Percentiles rank a stretch among this genome's conserved stretches.
Evolutionary conservation across 2,797 vertebrate species (phyloP).

Genomic region (Sparidentex hasta): DNA sequence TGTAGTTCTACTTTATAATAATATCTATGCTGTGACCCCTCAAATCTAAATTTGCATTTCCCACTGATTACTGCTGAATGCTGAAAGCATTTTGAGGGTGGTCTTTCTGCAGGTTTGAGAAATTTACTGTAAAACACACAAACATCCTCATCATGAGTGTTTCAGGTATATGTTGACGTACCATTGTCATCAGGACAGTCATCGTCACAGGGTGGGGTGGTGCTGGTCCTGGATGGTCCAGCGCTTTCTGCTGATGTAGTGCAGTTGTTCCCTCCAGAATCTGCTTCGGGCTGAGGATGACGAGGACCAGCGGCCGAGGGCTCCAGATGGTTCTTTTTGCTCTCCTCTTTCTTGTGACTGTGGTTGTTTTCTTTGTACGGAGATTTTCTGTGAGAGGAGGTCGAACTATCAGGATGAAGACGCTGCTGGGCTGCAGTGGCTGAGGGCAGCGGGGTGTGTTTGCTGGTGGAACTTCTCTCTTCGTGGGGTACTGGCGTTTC

Average conservation of each 20-base stretch:
- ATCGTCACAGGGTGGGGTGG: conserved; percentile 80
- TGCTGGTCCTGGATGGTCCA: conserved; percentile 81
- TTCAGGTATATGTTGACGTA: conserved; percentile 61
- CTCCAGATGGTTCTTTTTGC: conserved; percentile 92
- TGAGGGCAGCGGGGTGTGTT: conserved; percentile 58
- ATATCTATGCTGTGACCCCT: not conserved
- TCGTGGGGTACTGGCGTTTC: conserved; percentile 81
- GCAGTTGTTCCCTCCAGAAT: conserved; percentile 86
- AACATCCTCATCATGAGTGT: not conserved
- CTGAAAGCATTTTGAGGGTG: not conserved
- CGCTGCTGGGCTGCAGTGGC: conserved; percentile 71
- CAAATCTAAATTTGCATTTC: not conserved
- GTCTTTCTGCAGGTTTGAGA: not conserved
- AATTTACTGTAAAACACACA: too few species aligned
- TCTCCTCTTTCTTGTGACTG: conserved; percentile 94
- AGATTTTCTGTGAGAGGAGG: conserved; percentile 91
- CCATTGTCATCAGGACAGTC: conserved; percentile 91
- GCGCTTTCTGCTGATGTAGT: conserved; percentile 79
- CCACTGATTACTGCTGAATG: not conserved
- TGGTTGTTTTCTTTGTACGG: conserved; percentile 94
- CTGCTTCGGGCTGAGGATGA: conserved; percentile 83
- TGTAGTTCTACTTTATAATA: not conserved
- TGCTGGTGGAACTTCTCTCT: conserved; percentile 71
- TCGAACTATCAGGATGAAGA: conserved; percentile 81
- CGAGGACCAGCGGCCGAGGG: conserved; percentile 75